A percentile compares a stretch with the other conserved stretches of the same genome.
phyloP scores from a whole-genome alignment of 2,113 vertebrate species.

The Lipophrys pholis region DNA sequence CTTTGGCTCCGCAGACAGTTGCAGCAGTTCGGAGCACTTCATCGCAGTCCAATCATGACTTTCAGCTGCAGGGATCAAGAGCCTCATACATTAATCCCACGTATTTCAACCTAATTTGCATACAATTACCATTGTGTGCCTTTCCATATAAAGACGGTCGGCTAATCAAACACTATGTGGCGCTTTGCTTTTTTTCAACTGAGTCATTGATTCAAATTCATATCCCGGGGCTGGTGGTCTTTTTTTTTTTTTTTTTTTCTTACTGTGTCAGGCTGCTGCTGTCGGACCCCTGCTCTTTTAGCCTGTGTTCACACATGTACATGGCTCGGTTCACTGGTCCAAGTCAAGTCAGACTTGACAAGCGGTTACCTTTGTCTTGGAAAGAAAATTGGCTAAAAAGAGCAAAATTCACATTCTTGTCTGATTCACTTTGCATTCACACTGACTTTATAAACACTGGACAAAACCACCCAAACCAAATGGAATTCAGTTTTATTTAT shows the following conservation, averaged over 20 bases:
- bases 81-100: slow-evolving; percentile 9
- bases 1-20: background rate
- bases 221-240: background rate
- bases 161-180: slow-evolving; percentile 11
- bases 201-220: background rate
- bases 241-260: background rate
- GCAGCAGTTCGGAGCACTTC: background rate
- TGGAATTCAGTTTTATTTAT: too few species aligned
- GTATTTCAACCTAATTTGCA: slow-evolving; percentile 19
- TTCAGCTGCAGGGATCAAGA: background rate
- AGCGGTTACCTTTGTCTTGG: too few species aligned
- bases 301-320: too few species aligned
- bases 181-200: background rate
- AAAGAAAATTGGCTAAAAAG: too few species aligned
- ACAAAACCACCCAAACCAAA: too few species aligned
- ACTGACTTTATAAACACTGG: too few species aligned
- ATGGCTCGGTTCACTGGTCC: too few species aligned
- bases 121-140: background rate
- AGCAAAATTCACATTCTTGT: too few species aligned
- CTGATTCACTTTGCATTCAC: too few species aligned
- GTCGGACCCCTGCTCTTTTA: background rate
- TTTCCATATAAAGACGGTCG: slow-evolving; percentile 16
- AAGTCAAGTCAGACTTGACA: too few species aligned
- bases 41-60: background rate
- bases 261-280: background rate